Percentiles rank a stretch among this genome's conserved stretches.
Conservation (phyloP, 2,888 invertebrate species). For the Temnothorax unifasciatus region DNA sequence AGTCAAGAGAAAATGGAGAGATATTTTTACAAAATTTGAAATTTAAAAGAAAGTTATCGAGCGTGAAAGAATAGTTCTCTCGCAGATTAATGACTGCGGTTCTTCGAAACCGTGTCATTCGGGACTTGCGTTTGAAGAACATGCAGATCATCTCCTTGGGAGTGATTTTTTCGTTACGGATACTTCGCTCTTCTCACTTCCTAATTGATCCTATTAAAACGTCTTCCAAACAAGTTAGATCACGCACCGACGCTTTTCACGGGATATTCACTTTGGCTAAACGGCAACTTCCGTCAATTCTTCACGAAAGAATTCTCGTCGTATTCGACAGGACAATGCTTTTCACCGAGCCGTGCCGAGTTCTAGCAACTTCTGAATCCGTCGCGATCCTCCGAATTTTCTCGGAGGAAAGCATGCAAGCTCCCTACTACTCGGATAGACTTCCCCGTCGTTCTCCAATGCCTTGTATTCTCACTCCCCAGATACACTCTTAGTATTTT, state of each 20-base stretch:
- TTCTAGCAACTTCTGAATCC: slow-evolving; percentile 46
- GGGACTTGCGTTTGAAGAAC: slow-evolving; percentile 38
- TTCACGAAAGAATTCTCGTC: slow-evolving; percentile 21
- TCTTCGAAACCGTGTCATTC: background rate
- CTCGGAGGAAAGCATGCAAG: slow-evolving; percentile 29
- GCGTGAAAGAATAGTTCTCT: background rate
- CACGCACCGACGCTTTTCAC: slow-evolving; percentile 10
- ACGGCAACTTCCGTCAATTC: slow-evolving; percentile 22
- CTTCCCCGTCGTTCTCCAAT: slow-evolving; percentile 28
- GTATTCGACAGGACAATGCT: slow-evolving; percentile 45
- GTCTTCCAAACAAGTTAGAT: slow-evolving; percentile 54
- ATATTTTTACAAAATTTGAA: slow-evolving; percentile 31
- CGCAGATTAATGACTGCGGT: slow-evolving; percentile 21
- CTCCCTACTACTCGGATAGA: slow-evolving; percentile 30
- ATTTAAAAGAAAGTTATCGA: slow-evolving; percentile 48
- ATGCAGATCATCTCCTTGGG: slow-evolving; percentile 42
- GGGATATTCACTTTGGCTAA: background rate
- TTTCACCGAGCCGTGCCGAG: slow-evolving; percentile 1
- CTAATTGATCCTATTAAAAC: slow-evolving; percentile 68
- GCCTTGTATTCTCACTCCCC: slow-evolving; percentile 30
- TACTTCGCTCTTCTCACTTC: slow-evolving; percentile 25
- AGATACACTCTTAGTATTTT: slow-evolving; percentile 55
- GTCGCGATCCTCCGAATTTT: slow-evolving; percentile 51
- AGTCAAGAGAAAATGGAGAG: background rate
- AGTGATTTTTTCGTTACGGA: slow-evolving; percentile 28